Base-by-base conservation (phyloP, 2,888 invertebrate genomes). In the Ptilodon capucinus region DNA sequence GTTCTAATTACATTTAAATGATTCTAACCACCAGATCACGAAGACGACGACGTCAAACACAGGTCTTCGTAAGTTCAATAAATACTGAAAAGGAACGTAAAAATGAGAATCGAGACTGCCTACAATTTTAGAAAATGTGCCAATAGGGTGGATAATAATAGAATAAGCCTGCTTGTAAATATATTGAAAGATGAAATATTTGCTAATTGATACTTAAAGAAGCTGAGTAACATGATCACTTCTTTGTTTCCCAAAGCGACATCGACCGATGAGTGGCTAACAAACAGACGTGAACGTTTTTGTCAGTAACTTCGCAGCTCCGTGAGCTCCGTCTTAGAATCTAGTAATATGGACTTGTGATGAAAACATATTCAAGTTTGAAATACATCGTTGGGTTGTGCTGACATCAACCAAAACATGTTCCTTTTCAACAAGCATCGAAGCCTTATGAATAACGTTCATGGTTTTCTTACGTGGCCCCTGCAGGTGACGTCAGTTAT, bases 161-260 rank as follows among this genome's bases (percentile, higher is more conserved):
- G 9, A 28, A 2, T 0, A 11, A 28, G 0, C 4, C n/a, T 28
- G 28, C n/a, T 28, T 28, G 11, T 1, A 11, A 28, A n/a, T 28
- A n/a, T 28, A 21, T 30, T 23, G 30, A 11, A 6, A 14, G 14
- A 17, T 57, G 43, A 54, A 46, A 59, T 54, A 52, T 47, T 4
- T 4, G 54, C 59, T 67, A 65, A 68, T 67, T 72, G 44, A 51
- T 55, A 51, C 57, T 64, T 60, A 45, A 56, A 57, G 60, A 60
- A 54, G 46, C 45, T 53, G 44, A 43, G 70, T 71, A 71, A 75
- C 60, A 49, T 65, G 64, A 74, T 60, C 47, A 59, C 36, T 56
- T 76, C 81, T 81, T 81, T 82, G 62, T 71, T 54, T 57, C 54
- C 54, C 60, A 64, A 74, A 66, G 63, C 74, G 71, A 75, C 79